Evolutionary conservation across 2,113 vertebrate genomes (phyloP).

Genomic region (Apistogramma diplotaenia): DNA sequence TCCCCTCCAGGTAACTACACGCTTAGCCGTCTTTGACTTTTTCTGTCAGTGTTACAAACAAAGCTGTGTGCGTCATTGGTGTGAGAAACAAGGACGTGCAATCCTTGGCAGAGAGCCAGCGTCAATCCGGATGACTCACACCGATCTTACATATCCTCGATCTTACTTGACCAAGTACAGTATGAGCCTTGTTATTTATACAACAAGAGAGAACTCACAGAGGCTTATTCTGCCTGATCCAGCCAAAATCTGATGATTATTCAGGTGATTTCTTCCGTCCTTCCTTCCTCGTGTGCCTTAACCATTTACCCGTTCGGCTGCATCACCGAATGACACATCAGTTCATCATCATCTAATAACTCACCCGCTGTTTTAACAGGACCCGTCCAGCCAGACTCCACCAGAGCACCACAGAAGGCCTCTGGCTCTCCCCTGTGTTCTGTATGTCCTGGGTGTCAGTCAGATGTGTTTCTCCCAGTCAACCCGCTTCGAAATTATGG

Average conservation of each 20-base stretch:
- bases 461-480: not conserved
- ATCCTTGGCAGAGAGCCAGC: not conserved
- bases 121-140: not conserved
- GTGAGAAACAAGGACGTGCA: slow-evolving; percentile 5
- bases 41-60: not conserved
- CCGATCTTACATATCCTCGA: not conserved
- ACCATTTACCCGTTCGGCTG: not conserved
- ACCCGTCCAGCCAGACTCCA: not conserved
- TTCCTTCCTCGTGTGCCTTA: not conserved
- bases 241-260: not conserved
- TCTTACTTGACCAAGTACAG: not conserved
- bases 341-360: not conserved
- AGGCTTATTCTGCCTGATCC: not conserved
- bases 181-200: not conserved
- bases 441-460: not conserved
- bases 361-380: not conserved
- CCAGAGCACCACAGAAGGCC: not conserved
- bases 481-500: not conserved
- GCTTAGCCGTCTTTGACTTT: not conserved
- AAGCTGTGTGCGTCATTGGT: slow-evolving; percentile 1
- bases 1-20: slow-evolving; percentile 1
- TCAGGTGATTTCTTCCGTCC: not conserved
- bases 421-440: not conserved
- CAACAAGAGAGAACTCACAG: not conserved
- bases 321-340: not conserved